phyloP scores from a whole-genome alignment of 2,888 invertebrate genomes.

The Eumacrocentrus americanus region DNA sequence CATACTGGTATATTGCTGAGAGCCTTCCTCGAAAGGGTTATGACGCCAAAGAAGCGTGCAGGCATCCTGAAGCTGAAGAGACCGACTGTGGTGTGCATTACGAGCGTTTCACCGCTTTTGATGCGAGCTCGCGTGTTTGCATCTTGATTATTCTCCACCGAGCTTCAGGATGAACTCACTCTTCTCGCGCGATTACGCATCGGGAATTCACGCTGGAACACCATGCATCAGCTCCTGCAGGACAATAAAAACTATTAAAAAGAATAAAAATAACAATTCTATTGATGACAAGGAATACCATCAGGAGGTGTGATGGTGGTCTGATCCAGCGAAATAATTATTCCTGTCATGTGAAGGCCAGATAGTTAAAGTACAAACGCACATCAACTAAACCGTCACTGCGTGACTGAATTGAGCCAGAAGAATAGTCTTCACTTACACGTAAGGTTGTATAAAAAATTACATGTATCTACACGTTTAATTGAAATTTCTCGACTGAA shows the following conservation, averaged over 20 bases:
- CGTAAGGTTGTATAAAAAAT: too few species aligned
- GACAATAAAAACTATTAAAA: too few species aligned
- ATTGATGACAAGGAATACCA: not conserved
- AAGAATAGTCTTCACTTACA: too few species aligned
- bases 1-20: slow-evolving; percentile 34
- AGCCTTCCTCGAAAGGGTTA: slow-evolving; percentile 50
- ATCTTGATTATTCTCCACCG: slow-evolving; percentile 34
- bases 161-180: slow-evolving; percentile 12
- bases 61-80: slow-evolving; percentile 41
- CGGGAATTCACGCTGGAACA: not conserved
- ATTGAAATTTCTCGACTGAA: too few species aligned
- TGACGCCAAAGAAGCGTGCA: slow-evolving; percentile 46
- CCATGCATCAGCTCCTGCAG: too few species aligned
- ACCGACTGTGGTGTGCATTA: slow-evolving; percentile 45
- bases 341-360: slow-evolving; percentile 55
- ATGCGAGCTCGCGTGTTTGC: slow-evolving; percentile 33
- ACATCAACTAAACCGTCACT: slow-evolving; percentile 51
- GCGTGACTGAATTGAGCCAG: too few species aligned
- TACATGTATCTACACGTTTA: too few species aligned
- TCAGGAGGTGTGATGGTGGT: slow-evolving; percentile 44
- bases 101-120: slow-evolving; percentile 42
- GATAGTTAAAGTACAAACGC: slow-evolving; percentile 55
- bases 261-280: not conserved
- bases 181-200: slow-evolving; percentile 3
- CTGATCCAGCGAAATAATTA: slow-evolving; percentile 44